Evolutionary conservation across 2,113 vertebrate genomes (phyloP), one percentile per base, ranked within the genome.

Genomic region (Mus musculus): DNA sequence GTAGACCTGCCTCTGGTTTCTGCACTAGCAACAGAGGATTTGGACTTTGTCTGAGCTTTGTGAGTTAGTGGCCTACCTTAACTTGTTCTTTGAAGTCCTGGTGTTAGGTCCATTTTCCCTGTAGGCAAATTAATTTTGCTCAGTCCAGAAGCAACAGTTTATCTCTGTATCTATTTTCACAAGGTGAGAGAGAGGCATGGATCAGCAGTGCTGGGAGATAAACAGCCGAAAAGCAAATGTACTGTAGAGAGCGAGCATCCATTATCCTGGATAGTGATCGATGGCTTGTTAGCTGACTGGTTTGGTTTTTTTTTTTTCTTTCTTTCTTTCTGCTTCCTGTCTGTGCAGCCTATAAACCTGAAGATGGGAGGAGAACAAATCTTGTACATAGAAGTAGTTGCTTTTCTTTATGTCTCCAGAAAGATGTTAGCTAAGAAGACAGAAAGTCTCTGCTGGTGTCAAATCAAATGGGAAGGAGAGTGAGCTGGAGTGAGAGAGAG

Each of bases 81-180:
- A 52, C 54, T 89, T 89, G 26, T 28, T 73, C 46, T 56, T 20
- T 24, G 71, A 78, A 56, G 33, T 49, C n/a, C 30, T 33, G 9
- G 28, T 52, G 36, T 89, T 61, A 75, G 85, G 30, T 72, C 30
- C 3, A 0, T 73, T 95, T 96, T 33, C 49, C 69, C 49, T 30
- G 0, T 22, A 95, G 78, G 80, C 73, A 84, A 93, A 71, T 93
- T 95, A 84, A 91, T 94, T 96, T 72, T 72, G 19, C 63, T 91
- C 69, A 42, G 61, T 56, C 91, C 73, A 63, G 20, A 93, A 88
- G 84, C 71, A 87, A 89, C 2, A 59, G 56, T 92, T 93, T 78
- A 46, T 93, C 73, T 88, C 73, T 36, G 87, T 59, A 59, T 67
- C 54, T 78, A 20, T 81, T 85, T 91, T 81, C 69, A 69, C 65